Percentiles rank a stretch among this genome's conserved stretches.
These are phyloP conservation scores for Linyphia triangularis DNA, from an alignment of 2,888 invertebrate species.

Conservation along the genomic window DNA sequence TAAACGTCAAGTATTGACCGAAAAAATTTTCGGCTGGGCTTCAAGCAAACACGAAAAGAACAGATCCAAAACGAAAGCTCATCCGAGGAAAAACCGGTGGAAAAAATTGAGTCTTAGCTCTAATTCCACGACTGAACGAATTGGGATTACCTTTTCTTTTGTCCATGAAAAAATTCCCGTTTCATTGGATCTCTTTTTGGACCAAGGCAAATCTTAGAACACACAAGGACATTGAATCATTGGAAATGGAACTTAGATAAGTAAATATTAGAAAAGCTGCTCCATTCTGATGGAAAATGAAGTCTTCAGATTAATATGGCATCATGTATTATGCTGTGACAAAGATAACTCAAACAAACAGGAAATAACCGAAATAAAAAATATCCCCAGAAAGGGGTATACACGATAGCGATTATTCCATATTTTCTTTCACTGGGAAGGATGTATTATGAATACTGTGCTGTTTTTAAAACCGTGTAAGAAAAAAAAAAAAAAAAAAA, in stretches of 20 bases:
- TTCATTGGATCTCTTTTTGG: conserved; percentile 1
- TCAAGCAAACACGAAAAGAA: conserved; percentile 23
- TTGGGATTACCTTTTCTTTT: conserved; percentile 63
- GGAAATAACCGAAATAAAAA: conserved; percentile 4
- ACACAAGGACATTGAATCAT: neutral
- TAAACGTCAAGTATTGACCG: too few relatives aligned
- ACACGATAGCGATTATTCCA: neutral
- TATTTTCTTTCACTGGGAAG: neutral
- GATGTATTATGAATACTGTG: neutral
- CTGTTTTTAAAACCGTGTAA: neutral
- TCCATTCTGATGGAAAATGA: too few relatives aligned
- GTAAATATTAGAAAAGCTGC: too few relatives aligned
- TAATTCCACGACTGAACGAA: conserved; percentile 60
- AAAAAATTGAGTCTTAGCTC: conserved; percentile 42
- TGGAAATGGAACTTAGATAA: neutral
- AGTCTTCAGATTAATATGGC: too few relatives aligned
- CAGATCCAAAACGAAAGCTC: conserved; percentile 41
- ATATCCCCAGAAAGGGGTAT: neutral
- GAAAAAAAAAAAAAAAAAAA: neutral
- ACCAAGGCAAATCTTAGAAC: too few relatives aligned
- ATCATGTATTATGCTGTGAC: neutral
- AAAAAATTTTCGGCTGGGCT: neutral
- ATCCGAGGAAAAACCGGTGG: conserved; percentile 22
- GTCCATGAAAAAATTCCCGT: conserved; percentile 33
- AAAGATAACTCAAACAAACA: neutral